Conservation (phyloP, 2,113 vertebrate genomes). For the Philantomba maxwellii region DNA sequence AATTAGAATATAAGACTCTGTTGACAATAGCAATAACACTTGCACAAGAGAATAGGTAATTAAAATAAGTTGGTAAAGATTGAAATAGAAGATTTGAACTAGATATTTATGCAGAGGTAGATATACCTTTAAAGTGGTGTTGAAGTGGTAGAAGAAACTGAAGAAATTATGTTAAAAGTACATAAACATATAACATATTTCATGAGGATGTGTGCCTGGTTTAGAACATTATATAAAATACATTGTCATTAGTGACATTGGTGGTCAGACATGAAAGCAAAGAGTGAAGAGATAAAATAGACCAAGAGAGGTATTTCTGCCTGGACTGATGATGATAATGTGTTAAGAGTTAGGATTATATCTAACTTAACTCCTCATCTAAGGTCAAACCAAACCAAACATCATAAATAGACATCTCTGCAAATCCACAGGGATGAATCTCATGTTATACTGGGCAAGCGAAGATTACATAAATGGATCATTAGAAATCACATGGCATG, state of each 20-base stretch:
- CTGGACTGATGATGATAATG: neutral
- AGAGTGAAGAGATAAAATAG: neutral
- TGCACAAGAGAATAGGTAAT: neutral
- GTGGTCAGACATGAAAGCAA: neutral
- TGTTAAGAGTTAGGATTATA: conserved; percentile 25
- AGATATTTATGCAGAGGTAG: neutral
- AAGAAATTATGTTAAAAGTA: neutral
- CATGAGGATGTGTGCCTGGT: neutral
- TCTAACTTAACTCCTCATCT: neutral
- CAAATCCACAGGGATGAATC: conserved; percentile 22
- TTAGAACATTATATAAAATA: conserved; percentile 2
- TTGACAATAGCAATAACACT: neutral
- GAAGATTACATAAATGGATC: neutral
- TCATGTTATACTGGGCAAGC: neutral
- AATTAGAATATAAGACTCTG: neutral
- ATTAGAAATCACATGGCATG: conserved; percentile 21
- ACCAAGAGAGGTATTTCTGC: neutral
- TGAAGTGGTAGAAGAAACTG: neutral
- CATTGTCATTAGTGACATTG: neutral
- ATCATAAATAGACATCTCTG: conserved; percentile 39
- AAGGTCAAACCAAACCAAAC: conserved; percentile 27
- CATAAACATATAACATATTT: neutral
- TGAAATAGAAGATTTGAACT: neutral
- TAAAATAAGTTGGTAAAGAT: neutral
- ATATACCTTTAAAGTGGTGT: neutral